Evolutionary conservation across 2,113 vertebrate genomes (phyloP), one percentile per base, ranked within the genome.

Genomic region (Himantopus leucocephalus): DNA sequence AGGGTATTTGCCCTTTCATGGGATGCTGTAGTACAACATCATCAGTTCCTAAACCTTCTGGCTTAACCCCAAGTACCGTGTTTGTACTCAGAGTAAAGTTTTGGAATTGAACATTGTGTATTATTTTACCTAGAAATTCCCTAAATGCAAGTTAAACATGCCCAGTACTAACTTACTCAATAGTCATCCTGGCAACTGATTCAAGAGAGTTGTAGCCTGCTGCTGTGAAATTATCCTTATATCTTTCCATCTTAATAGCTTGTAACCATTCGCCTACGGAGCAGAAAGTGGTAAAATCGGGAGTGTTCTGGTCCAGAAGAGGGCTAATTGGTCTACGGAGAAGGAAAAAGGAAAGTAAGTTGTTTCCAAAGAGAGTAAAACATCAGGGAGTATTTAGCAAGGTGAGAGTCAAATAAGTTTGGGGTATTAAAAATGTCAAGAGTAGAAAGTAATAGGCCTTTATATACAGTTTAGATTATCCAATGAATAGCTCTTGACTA

Each of bases 201-300:
- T 99, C 99, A 96, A 99, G 98, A 77, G 99, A 99, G 98, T 98
- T 99, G 98, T 99, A 99, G 96, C 99, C 99, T 58, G 99, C 99
- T 86, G 99, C 99, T 96, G 99, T 99, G 98, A 99, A 99, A 98
- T 99, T 99, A 98, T 99, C 99, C 97, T 99, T 98, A 98, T 99
- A 99, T 97, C 99, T 98, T 97, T 99, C 99, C 99, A 99, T 99
- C 98, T 99, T 99, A 98, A 99, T 99, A 98, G 99, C 99, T 98
- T 99, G 99, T 97, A 99, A 98, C 99, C 99, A 99, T 98, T 99
- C 99, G 97, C 98, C 99, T 98, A 99, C 99, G 52, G 99, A 99
- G 98, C 99, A 98, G 97, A 99, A 99, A 94, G 99, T 98, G 87
- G 99, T 99, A 98, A 99, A 99, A 97, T 99, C 99, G 84, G 99